Conservation (phyloP, 1,140 invertebrate genomes). For the Neodiprion pinetum region DNA sequence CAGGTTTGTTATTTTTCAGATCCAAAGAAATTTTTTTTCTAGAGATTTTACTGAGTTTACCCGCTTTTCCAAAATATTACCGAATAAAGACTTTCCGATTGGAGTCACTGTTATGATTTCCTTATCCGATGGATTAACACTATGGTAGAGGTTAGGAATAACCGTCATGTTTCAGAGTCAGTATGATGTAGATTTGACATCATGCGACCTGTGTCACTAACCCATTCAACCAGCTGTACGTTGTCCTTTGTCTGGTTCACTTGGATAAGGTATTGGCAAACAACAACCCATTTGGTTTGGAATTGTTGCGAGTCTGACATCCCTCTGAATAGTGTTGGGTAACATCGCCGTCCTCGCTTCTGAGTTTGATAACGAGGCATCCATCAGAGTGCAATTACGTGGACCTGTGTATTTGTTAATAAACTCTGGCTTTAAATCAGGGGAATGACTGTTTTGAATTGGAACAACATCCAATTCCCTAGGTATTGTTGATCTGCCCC, state of each 20-base stretch:
- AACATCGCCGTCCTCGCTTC: neutral
- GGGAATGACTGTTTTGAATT: neutral
- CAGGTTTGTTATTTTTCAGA: neutral
- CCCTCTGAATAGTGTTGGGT: neutral
- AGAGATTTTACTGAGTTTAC: neutral
- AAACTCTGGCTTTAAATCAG: neutral
- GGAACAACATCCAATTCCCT: neutral
- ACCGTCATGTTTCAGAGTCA: neutral
- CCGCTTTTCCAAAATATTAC: neutral
- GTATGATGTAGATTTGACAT: neutral
- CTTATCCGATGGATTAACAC: neutral
- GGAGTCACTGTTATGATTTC: neutral
- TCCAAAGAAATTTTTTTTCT: neutral
- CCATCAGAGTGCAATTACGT: conserved; percentile 6
- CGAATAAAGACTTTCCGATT: neutral
- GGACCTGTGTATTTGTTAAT: neutral
- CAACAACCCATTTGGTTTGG: neutral
- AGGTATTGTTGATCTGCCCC: neutral
- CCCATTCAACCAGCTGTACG: neutral
- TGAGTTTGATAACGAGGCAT: neutral
- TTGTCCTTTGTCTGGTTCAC: neutral
- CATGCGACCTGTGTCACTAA: neutral
- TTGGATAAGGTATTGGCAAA: neutral
- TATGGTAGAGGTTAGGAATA: neutral
- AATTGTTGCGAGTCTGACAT: neutral